Conservation (phyloP, 1,140 invertebrate genomes). For the Sarcophaga bullata region DNA sequence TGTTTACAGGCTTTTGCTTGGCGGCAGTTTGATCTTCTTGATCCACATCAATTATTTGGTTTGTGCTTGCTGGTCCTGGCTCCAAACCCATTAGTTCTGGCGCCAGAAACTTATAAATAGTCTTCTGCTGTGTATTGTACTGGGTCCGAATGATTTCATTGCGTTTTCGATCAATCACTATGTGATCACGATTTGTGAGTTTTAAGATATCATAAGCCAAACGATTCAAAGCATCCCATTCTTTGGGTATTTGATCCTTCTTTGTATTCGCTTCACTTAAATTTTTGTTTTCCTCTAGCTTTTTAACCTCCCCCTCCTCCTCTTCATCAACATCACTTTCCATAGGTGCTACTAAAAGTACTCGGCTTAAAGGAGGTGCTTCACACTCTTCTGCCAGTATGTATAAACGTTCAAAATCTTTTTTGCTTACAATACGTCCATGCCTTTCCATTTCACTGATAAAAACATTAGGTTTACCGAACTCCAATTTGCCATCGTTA, state of each 20-base stretch:
- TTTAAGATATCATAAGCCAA: constrained; percentile 57
- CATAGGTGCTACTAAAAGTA: not conserved
- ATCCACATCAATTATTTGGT: not conserved
- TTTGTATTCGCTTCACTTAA: too few species aligned
- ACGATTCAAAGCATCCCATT: constrained; percentile 51
- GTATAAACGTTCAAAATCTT: constrained; percentile 35
- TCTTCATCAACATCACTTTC: not conserved
- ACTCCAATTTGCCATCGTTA: not conserved
- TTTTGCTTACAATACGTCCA: constrained; percentile 22
- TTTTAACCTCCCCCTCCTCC: not conserved
- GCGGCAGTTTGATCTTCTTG: not conserved
- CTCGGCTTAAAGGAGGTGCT: not conserved
- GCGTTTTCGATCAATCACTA: constrained; percentile 60
- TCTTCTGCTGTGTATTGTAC: constrained; percentile 54
- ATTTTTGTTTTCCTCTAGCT: not conserved
- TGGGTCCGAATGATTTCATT: constrained; percentile 58
- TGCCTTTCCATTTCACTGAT: not conserved
- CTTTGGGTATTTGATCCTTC: constrained; percentile 8
- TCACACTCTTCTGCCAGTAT: not conserved
- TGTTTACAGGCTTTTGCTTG: constrained; percentile 1
- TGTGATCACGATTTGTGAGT: constrained; percentile 55
- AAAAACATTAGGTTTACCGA: constrained; percentile 28
- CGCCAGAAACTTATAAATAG: constrained; percentile 57
- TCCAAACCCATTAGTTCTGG: constrained; percentile 55
- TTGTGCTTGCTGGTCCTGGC: not conserved